Evolutionary conservation across 1,140 invertebrate genomes (phyloP).

Genomic region (Euura lappo): DNA sequence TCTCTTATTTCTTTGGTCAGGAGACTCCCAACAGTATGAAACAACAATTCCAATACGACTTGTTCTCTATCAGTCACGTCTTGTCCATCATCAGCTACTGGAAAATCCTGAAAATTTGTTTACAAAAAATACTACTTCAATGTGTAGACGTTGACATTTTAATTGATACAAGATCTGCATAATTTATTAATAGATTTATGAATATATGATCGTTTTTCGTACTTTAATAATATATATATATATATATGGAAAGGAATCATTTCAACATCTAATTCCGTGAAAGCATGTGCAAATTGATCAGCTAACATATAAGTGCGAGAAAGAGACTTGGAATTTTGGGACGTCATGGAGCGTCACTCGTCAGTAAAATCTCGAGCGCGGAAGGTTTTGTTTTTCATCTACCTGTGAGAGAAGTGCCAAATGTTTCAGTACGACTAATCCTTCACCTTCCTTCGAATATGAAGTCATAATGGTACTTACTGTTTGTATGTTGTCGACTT

Average conservation of each 20-base stretch:
- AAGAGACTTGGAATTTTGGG: background rate
- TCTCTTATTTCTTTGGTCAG: no score
- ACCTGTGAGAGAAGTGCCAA: background rate
- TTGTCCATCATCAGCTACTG: background rate
- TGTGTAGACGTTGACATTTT: background rate
- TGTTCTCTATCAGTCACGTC: background rate
- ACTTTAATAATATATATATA: no score
- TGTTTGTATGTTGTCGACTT: background rate
- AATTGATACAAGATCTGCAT: background rate
- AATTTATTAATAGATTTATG: background rate
- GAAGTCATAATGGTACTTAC: background rate
- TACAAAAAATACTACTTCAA: background rate
- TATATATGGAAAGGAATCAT: background rate
- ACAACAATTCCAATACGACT: background rate
- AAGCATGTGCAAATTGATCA: background rate
- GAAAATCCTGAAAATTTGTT: constrained; percentile 1
- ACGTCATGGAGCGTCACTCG: background rate
- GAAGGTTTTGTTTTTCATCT: background rate
- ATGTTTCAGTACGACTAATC: background rate
- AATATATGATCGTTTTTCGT: no score
- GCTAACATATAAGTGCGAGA: background rate
- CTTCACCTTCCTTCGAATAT: background rate
- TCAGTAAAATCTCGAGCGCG: background rate
- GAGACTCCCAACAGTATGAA: no score
- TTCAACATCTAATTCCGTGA: background rate